Base-by-base conservation (phyloP, 2,113 vertebrate genomes). In the Sciurus niger region DNA sequence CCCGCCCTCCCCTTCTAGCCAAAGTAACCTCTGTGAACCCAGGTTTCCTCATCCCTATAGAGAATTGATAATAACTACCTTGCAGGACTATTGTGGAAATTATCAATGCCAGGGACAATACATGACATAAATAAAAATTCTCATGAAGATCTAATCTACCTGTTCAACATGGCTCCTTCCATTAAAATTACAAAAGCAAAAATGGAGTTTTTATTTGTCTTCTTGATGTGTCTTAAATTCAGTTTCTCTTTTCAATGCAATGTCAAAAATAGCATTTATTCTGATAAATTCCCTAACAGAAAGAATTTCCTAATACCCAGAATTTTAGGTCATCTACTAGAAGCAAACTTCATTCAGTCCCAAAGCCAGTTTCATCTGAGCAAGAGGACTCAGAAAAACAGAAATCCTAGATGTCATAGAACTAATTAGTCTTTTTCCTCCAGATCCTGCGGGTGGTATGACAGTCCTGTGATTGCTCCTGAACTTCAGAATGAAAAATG, bases 101-200 rank as follows among this genome's bases (percentile, higher is more conserved):
- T 77, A 82, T 46, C 25, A 91, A 28, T 73, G 7, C 18, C 32
- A 63, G 73, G 25, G 85, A 68, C 55, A 90, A 53, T 74, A 46
- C 8, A 55, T 90, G 46, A 83, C 30, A 74, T 22, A 34, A 68
- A 43, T 67, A 79, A 51, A 18, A 24, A 72, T 85, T 82, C 55
- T 74, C 70, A 51, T n/a, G 34, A 73, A 63, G 4, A 11, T 77
- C 53, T 89, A 89, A 78, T 58, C 25, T 73, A 40, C 60, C 78
- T 95, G 28, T 58, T 90, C 28, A 85, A 11, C 17, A 92, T 87
- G 37, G 34, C 16, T 95, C 25, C 51, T 91, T 80, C 22, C 84
- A 91, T 48, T 73, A 92, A 77, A 96, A 77, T 30, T 55, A 16
- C 8, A 72, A 91, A 77, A 93, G 55, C 10, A 88, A 94, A 97